Evolutionary conservation across 1,140 invertebrate genomes (phyloP).

Genomic region (Pissodes strobi): DNA sequence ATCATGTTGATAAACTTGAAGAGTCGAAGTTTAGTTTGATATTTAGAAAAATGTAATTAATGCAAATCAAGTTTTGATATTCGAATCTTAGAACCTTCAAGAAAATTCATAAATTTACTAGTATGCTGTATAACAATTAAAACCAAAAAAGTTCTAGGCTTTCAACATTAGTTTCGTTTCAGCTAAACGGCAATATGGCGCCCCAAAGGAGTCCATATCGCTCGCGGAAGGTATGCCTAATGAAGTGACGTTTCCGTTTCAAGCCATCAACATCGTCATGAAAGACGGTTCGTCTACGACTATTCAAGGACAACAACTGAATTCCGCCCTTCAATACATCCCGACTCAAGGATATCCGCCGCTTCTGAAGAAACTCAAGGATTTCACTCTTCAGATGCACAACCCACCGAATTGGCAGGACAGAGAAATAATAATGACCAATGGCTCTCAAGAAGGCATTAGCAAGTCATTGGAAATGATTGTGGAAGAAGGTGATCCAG

Average conservation of each 20-base stretch:
- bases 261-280: conserved; percentile 65
- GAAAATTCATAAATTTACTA: too few species aligned
- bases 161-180: too few species aligned
- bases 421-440: conserved; percentile 68
- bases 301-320: conserved; percentile 64
- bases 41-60: background rate
- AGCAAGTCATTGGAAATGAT: conserved; percentile 73
- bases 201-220: conserved; percentile 69
- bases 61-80: too few species aligned
- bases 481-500: conserved; percentile 67
- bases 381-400: conserved; percentile 68
- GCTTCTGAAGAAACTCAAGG: conserved; percentile 65
- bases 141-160: too few species aligned
- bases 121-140: too few species aligned
- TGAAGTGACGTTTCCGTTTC: conserved; percentile 74
- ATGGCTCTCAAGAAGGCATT: conserved; percentile 77
- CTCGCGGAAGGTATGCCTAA: conserved; percentile 81
- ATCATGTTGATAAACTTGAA: too few species aligned
- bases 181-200: conserved; percentile 69
- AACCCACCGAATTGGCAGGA: conserved; percentile 67
- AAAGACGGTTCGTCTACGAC: conserved; percentile 63
- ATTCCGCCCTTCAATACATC: conserved; percentile 71
- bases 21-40: background rate
- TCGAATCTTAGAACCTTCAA: too few species aligned
- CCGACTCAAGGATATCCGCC: conserved; percentile 74